Conservation (phyloP, 53 echinoderm and acorn worm genomes). For the Hippasteria phrygiana region DNA sequence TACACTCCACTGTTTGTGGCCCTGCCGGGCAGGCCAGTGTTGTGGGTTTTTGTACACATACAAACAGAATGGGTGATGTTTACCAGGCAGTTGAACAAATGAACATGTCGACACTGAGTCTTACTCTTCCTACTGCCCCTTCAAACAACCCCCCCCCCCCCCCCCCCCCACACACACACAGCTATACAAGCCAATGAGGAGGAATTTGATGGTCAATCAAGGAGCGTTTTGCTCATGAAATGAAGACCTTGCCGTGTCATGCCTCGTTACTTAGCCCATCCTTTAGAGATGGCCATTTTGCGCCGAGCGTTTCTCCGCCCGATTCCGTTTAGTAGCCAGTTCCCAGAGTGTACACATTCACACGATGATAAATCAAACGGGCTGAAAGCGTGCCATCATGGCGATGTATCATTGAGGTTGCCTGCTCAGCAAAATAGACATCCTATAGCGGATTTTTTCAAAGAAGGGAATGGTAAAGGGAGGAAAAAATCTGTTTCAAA, state of each 20-base stretch:
- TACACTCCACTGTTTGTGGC: constrained; percentile 35
- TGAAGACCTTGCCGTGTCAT: constrained; percentile 22
- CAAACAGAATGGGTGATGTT: constrained; percentile 27
- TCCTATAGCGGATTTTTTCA: neutral
- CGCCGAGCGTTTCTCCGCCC: neutral
- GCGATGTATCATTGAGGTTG: neutral
- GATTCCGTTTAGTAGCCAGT: constrained; percentile 28
- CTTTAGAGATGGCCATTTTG: constrained; percentile 35
- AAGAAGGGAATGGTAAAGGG: no score
- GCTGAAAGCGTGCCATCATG: neutral
- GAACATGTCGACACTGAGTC: neutral
- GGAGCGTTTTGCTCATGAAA: constrained; percentile 39
- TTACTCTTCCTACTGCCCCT: neutral
- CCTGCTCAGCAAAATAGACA: neutral
- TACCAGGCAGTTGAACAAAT: constrained; percentile 48
- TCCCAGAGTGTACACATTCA: constrained; percentile 18
- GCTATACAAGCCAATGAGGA: neutral
- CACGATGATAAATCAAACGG: constrained; percentile 24
- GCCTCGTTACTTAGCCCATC: constrained; percentile 50
- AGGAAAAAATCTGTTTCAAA: no score
- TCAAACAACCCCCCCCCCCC: neutral
- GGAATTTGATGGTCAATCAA: constrained; percentile 28
- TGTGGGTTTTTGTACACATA: neutral
- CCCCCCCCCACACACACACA: neutral
- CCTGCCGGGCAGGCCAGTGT: constrained; percentile 9